Evolutionary conservation across 2,888 invertebrate genomes (phyloP), one percentile per base, ranked within the genome.

Genomic region (Scaptomyza polygonia): DNA sequence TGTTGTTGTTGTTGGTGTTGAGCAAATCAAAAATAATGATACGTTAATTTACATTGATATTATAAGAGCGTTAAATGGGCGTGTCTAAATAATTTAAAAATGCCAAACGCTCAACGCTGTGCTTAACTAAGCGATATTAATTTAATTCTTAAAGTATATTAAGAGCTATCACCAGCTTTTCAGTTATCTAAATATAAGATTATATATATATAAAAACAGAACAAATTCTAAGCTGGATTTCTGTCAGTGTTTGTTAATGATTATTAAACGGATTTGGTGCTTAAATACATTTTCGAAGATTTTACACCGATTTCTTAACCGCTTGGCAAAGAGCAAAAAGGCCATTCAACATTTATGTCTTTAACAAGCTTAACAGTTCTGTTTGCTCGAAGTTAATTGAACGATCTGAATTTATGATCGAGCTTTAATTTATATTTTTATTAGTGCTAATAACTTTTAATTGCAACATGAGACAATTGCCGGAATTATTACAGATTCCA

Each of bases 1-100:
- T 36, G 12, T 11, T 53, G 61, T 43, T 57, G 32, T 30, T 43
- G 45, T 48, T 64, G 44, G 21, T n/a, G 21, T 43, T 67, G 49
- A 39, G 40, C 48, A 59, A 72, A 64, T 72, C 52, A 66, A 63
- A 65, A 29, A 34, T 52, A 70, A 55, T 67, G 52, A 52, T 52
- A 61, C 43, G 25, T 64, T 79, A 70, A 81, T 65, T 79, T 67
- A 45, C 62, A 64, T 67, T 77, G 62, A 72, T 67, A 69, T 56
- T 27, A 7, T n/a, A 42, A 12, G 16, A 49, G 25, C 36, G 14
- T 51, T 12, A 7, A 53, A 42, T 55, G 49, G 73, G 67, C 58
- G 73, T 59, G 53, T 39, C 47, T 39, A 5, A 55, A 12, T 36
- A 8, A 36, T 62, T 47, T 36, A 2, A 5, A 40, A 53, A 53